A percentile compares a stretch with the other conserved stretches of the same genome.
Evolutionary conservation across 2,888 invertebrate species (phyloP).

Genomic region (Dorcus hopei): DNA sequence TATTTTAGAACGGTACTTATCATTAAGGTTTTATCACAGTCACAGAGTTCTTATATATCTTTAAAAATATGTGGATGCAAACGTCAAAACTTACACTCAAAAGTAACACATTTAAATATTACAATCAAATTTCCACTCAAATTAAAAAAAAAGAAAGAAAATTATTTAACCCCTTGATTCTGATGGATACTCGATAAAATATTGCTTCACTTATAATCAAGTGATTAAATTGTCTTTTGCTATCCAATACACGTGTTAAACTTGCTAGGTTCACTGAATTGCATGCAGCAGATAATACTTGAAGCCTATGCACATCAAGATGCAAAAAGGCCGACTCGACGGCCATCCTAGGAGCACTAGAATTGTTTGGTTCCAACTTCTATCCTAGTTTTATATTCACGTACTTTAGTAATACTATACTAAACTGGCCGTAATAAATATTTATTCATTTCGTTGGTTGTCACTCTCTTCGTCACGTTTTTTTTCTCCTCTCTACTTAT

Average conservation of each 20-base stretch:
- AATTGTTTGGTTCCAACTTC: conserved; percentile 49
- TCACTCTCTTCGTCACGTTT: neutral
- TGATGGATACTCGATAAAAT: conserved; percentile 1
- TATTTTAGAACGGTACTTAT: conserved; percentile 28
- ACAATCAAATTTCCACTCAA: neutral
- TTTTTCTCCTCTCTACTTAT: too few relatives aligned
- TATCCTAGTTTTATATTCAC: conserved; percentile 39
- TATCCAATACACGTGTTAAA: conserved; percentile 31
- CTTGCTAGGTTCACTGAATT: conserved; percentile 47
- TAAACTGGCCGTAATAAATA: conserved; percentile 63
- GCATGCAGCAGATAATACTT: conserved; percentile 46
- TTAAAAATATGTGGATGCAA: conserved; percentile 39
- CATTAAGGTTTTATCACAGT: conserved; percentile 45
- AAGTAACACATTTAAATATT: neutral
- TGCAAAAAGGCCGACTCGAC: conserved; percentile 41
- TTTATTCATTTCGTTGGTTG: conserved; percentile 36
- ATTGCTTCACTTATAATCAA: neutral
- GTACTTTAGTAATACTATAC: conserved; percentile 60
- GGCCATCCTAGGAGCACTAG: conserved; percentile 43
- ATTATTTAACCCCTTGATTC: conserved; percentile 16
- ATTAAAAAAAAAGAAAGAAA: neutral
- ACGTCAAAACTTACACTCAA: conserved; percentile 13
- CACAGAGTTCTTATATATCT: conserved; percentile 43
- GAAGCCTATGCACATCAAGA: conserved; percentile 49
- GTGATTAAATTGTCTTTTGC: neutral